Base-by-base conservation (phyloP, 2,888 invertebrate species). In the Epistrophella euchroma region DNA sequence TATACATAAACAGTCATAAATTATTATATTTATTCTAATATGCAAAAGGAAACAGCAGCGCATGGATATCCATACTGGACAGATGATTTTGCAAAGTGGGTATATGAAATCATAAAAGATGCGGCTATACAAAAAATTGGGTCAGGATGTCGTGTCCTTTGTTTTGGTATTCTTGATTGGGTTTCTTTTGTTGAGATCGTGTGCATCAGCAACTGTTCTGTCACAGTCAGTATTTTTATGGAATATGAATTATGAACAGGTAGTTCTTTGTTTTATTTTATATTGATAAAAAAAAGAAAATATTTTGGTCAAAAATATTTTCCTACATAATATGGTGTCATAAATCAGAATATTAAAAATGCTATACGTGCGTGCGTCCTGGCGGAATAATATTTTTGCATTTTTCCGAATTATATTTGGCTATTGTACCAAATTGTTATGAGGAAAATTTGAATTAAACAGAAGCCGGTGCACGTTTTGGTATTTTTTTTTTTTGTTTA, bases 181-280 rank as follows among this genome's bases (percentile, higher is more conserved):
- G 2, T 0, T 22, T 64, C 43, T 19, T 68, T 68, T 50, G 62
- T 64, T 0, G 13, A 15, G 45, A 81, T 62, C 47, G 62, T 45
- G 37, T 78, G 84, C 60, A n/a, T n/a, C n/a, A n/a, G n/a, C n/a
- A 72, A 58, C 47, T 68, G 60, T 55, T 4, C 60, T 43, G 50
- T 70, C 76, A 56, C 32, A 55, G 60, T 32, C 15, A 4, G 9
- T n/a, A 2, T 45, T 35, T 73, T 56, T 56, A 74, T 40, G 32
- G 78, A 86, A 82, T 86, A 86, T 86, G 86, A 86, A 82, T 86
- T 86, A 86, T 86, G 70, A 77, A 86, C 86, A 86, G 86, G 86
- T 86, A 86, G 82, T 52, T 64, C 25, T 50, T 86, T 86, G 62
- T 82, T 19, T 11, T 22, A 58, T 73, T 72, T 40, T 56, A 13